These are phyloP conservation scores for Folsomia candida DNA, from an alignment of 2,888 invertebrate species.

Conservation along the genomic window DNA sequence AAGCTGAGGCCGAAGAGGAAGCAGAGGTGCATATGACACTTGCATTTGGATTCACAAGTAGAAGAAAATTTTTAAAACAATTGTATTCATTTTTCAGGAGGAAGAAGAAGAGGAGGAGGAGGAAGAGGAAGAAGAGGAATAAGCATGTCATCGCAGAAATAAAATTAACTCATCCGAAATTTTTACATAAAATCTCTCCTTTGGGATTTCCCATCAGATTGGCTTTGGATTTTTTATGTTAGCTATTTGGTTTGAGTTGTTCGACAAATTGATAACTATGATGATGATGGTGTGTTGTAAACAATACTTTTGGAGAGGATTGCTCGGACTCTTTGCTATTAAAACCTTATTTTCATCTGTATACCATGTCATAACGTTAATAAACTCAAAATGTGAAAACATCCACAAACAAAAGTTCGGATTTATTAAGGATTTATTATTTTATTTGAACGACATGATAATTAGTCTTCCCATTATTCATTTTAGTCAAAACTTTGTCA, in stretches of 20 bases:
- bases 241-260: neutral
- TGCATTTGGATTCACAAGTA: neutral
- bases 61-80: neutral
- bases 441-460: neutral
- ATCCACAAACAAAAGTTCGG: neutral
- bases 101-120: slow-evolving; percentile 35
- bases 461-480: neutral
- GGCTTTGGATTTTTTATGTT: neutral
- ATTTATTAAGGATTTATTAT: neutral
- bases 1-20: slow-evolving; percentile 64
- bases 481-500: no score
- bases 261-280: neutral
- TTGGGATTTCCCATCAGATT: neutral
- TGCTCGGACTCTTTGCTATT: neutral
- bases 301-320: no score
- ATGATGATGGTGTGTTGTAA: no score
- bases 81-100: slow-evolving; percentile 8
- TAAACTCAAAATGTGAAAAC: slow-evolving; percentile 7
- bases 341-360: slow-evolving; percentile 13
- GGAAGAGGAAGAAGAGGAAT: slow-evolving; percentile 36
- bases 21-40: slow-evolving; percentile 45
- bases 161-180: slow-evolving; percentile 5
- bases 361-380: neutral
- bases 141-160: slow-evolving; percentile 10
- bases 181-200: slow-evolving; percentile 4